These are phyloP conservation scores for Ceyx margarethae DNA, from an alignment of 2,113 vertebrate genomes.

Conservation along the genomic window DNA sequence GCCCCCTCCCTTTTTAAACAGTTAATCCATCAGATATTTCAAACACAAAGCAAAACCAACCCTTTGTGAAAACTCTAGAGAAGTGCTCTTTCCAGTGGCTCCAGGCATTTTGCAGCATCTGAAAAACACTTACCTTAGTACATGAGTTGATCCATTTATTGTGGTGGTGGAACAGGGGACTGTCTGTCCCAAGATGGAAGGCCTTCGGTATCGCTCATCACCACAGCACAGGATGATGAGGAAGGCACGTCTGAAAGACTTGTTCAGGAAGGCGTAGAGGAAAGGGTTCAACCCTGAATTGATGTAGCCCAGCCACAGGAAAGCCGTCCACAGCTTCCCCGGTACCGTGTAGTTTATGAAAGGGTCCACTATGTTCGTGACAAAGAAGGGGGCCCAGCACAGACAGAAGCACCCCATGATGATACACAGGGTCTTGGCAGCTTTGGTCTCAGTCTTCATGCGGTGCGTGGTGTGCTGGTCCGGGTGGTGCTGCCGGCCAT, in stretches of 20 bases:
- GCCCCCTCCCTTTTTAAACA: neutral
- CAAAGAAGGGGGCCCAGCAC: constrained; percentile 97
- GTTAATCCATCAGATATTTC: neutral
- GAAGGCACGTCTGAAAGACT: constrained; percentile 98
- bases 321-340: constrained; percentile 90
- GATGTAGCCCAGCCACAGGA: constrained; percentile 98
- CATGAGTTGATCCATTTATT: constrained; percentile 94
- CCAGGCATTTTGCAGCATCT: neutral
- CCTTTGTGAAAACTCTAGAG: neutral
- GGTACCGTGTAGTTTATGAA: constrained; percentile 94
- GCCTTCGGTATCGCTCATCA: constrained; percentile 87
- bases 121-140: constrained; percentile 88
- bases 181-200: constrained; percentile 85
- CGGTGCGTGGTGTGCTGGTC: constrained; percentile 91
- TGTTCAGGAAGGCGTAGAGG: constrained; percentile 99
- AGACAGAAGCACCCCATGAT: constrained; percentile 99
- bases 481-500: constrained; percentile 73
- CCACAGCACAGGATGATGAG: constrained; percentile 98
- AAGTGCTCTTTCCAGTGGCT: neutral
- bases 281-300: constrained; percentile 99
- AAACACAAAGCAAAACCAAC: neutral
- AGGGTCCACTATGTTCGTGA: constrained; percentile 96
- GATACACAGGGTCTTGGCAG: constrained; percentile 96
- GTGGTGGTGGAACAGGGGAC: constrained; percentile 88
- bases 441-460: constrained; percentile 96